Percentiles rank a stretch among this genome's conserved stretches.
phyloP scores from a whole-genome alignment of 2,113 vertebrate genomes.

The Xenopus borealis region DNA sequence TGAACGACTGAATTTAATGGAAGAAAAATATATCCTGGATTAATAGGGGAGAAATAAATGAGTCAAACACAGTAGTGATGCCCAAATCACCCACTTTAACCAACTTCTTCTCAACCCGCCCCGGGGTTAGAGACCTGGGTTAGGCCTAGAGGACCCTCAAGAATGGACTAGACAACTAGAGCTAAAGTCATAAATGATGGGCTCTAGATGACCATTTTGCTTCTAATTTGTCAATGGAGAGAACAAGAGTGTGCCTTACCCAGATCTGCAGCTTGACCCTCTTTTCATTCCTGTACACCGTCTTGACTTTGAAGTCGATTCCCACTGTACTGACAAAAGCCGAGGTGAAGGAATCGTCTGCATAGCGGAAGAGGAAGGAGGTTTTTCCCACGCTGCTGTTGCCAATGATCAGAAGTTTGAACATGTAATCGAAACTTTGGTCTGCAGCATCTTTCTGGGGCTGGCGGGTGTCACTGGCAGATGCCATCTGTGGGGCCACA shows the following conservation, averaged over 20 bases:
- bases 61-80: no score
- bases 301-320: conserved; percentile 94
- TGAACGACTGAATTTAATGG: no score
- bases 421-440: conserved; percentile 94
- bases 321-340: conserved; percentile 90
- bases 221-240: no score
- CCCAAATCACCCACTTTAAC: no score
- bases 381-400: conserved; percentile 92
- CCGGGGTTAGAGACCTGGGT: no score
- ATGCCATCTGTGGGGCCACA: conserved; percentile 69
- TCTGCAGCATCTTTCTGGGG: conserved; percentile 80
- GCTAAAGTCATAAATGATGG: no score
- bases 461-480: conserved; percentile 69
- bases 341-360: conserved; percentile 84
- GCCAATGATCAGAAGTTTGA: conserved; percentile 86
- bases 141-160: no score
- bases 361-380: conserved; percentile 88
- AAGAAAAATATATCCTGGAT: no score
- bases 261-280: conserved; percentile 91
- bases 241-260: conserved; percentile 62
- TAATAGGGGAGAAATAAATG: no score
- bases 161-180: no score
- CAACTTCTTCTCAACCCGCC: no score
- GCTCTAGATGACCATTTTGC: no score
- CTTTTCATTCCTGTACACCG: conserved; percentile 85